Conservation (phyloP, 2,113 vertebrate species). For the Misgurnus mizolepis region DNA sequence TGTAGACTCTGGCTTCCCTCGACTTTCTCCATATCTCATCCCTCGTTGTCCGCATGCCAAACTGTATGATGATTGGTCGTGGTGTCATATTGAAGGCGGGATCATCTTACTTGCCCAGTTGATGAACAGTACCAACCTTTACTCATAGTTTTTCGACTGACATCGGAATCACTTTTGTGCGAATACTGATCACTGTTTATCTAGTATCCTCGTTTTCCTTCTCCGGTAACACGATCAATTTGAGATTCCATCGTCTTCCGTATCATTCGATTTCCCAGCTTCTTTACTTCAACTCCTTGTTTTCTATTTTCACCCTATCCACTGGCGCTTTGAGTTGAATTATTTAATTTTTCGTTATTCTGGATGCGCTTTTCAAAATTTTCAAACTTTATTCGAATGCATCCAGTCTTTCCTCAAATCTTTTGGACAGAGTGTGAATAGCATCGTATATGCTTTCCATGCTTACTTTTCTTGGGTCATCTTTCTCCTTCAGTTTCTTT, state of each 20-base stretch:
- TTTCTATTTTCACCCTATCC: neutral
- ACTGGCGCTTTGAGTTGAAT: neutral
- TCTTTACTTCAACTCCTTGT: neutral
- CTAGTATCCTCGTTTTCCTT: slow-evolving; percentile 39
- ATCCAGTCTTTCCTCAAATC: slow-evolving; percentile 4
- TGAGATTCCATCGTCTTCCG: slow-evolving; percentile 37
- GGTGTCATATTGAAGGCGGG: neutral
- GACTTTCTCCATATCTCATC: neutral
- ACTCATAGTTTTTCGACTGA: slow-evolving; percentile 38
- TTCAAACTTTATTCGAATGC: neutral
- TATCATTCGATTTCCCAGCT: neutral
- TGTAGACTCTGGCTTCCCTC: slow-evolving; percentile 36
- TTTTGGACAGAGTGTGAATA: neutral
- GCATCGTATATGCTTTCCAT: neutral
- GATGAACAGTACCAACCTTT: slow-evolving; percentile 17
- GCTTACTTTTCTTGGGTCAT: too few relatives aligned
- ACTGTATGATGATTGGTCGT: too few relatives aligned
- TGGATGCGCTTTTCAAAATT: slow-evolving; percentile 1
- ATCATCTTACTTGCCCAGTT: slow-evolving; percentile 25
- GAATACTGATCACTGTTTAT: slow-evolving; percentile 35
- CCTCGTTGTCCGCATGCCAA: neutral
- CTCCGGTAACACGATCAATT: slow-evolving; percentile 36
- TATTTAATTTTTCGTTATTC: slow-evolving; percentile 5
- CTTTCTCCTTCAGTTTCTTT: neutral
- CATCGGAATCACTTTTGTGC: slow-evolving; percentile 43